Evolutionary conservation across 2,888 invertebrate genomes (phyloP).

Genomic region (Arctia plantaginis): DNA sequence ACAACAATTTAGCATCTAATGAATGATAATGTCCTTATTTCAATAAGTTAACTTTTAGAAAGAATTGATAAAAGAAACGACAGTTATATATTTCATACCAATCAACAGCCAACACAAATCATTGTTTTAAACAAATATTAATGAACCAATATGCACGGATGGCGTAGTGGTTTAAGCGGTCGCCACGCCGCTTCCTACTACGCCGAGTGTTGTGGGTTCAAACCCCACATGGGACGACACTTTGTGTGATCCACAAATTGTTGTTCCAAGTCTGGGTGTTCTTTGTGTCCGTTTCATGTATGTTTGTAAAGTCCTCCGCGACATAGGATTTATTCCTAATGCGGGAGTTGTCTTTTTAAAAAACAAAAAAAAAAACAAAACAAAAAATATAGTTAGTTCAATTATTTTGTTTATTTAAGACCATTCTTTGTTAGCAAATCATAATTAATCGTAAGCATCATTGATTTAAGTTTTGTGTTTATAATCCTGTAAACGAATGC

Average conservation of each 20-base stretch:
- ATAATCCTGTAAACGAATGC: conserved; percentile 2
- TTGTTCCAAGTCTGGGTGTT: too few species aligned
- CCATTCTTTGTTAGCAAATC: not conserved
- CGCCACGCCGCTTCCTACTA: too few species aligned
- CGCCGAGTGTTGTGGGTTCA: too few species aligned
- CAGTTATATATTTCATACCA: not conserved
- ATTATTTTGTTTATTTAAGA: conserved; percentile 6
- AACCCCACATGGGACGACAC: too few species aligned
- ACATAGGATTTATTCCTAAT: too few species aligned
- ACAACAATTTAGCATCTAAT: too few species aligned
- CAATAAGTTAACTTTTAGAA: not conserved
- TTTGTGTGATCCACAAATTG: too few species aligned
- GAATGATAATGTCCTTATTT: not conserved
- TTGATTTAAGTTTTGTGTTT: not conserved
- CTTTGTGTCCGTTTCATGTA: too few species aligned
- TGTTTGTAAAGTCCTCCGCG: too few species aligned
- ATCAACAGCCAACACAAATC: not conserved
- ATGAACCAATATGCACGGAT: conserved; percentile 10
- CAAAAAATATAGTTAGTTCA: conserved; percentile 6
- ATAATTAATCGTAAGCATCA: conserved; percentile 14
- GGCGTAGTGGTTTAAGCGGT: too few species aligned
- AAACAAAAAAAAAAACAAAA: too few species aligned
- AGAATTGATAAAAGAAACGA: not conserved
- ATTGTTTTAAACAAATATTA: conserved; percentile 1
- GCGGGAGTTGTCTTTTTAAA: too few species aligned